These are phyloP conservation scores for Acropternis orthonyx DNA, from an alignment of 2,797 vertebrate species.

Conservation along the genomic window DNA sequence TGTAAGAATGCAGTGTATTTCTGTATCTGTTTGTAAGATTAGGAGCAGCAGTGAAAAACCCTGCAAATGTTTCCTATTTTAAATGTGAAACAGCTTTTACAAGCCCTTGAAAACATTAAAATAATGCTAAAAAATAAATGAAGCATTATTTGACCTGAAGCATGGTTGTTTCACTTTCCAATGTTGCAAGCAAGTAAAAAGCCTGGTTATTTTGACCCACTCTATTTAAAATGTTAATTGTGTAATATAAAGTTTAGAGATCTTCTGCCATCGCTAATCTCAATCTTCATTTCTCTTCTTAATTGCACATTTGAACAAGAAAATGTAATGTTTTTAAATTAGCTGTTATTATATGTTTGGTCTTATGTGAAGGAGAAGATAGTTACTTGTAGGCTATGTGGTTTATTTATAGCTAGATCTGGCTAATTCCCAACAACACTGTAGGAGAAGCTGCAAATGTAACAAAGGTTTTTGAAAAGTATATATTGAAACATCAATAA, in stretches of 20 bases:
- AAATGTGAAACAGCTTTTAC: not conserved
- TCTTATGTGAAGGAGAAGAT: not conserved
- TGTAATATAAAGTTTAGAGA: slow-evolving; percentile 60
- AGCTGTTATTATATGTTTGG: not conserved
- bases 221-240: slow-evolving; percentile 60
- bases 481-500: not conserved
- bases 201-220: not conserved
- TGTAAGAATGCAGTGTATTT: not conserved
- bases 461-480: not conserved
- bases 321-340: slow-evolving; percentile 53
- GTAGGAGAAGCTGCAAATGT: not conserved
- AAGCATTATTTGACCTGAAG: slow-evolving; percentile 48
- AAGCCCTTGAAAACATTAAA: not conserved
- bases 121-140: slow-evolving; percentile 25
- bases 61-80: not conserved
- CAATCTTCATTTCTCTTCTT: slow-evolving; percentile 59
- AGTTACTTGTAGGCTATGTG: not conserved
- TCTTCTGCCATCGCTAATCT: slow-evolving; percentile 48
- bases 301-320: slow-evolving; percentile 53
- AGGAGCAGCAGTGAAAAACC: not conserved
- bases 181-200: not conserved
- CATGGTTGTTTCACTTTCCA: not conserved
- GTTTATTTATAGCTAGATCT: not conserved
- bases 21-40: not conserved
- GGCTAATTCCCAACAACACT: not conserved